Evolutionary conservation across 2,888 invertebrate species (phyloP), one percentile per base, ranked within the genome.

Genomic region (Bibio marci): DNA sequence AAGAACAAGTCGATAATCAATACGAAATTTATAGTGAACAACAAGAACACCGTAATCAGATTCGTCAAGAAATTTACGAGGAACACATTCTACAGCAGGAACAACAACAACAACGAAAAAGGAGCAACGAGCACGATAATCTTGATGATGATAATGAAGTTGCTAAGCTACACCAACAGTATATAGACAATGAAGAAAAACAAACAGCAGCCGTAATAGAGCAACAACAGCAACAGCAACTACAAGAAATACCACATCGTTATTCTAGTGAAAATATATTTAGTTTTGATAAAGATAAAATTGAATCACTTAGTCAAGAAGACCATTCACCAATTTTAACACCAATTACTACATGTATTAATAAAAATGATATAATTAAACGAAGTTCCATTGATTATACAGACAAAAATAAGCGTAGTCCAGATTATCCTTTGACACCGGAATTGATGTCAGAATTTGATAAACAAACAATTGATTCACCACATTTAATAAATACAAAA

Each of bases 281-380:
- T 50, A 79, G 79, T 56, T 80, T 80, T 48, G 80, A 80, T 51
- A 77, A 79, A 53, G 79, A 79, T 46, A 73, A 75, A 50, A 80
- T 80, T 42, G 78, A 79, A 52, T 77, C 76, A 3, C 56, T 79
- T 34, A 76, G 76, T 37, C 72, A 75, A 44, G 64, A 58, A 46
- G 51, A 53, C 42, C 48, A 51, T 39, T 64, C 67, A 2, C 37
- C 31, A 7, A n/a, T 26, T 3, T 13, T 32, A 6, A 52, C 52
- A 3, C 57, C 57, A 10, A 53, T 58, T 39, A 53, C 54, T 49
- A 57, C 57, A n/a, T 52, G 51, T 12, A 48, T 49, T 10, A 47
- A 48, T 1, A 66, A 50, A 59, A 67, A 53, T 57, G 4, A 4
- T 6, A 6, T 22, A 22, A 6, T 8, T 6, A 22, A 22, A 22